phyloP scores from a whole-genome alignment of 2,888 invertebrate genomes.

The Drosophila nigricruria region DNA sequence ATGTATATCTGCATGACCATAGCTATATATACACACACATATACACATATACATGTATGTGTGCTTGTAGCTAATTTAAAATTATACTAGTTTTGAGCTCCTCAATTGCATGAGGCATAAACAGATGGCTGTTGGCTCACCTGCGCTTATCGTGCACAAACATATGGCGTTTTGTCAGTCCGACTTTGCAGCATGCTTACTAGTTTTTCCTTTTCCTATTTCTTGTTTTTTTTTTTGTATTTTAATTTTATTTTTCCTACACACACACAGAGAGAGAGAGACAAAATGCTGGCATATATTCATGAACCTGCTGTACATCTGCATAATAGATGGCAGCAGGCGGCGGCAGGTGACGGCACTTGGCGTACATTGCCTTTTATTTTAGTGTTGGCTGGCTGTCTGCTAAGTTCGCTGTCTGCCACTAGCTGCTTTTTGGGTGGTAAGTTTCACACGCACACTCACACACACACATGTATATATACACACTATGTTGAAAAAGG shows the following conservation, averaged over 20 bases:
- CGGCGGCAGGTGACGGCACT: conserved; percentile 75
- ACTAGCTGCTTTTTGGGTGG: conserved; percentile 64
- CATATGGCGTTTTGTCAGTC: conserved; percentile 78
- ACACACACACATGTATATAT: conserved; percentile 7
- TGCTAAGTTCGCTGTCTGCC: conserved; percentile 55
- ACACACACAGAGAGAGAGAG: conserved; percentile 28
- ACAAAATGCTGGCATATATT: conserved; percentile 77
- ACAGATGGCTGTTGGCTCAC: conserved; percentile 11
- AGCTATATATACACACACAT: too few relatives aligned
- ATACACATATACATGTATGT: not conserved
- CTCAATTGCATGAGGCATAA: conserved; percentile 32
- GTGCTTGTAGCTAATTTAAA: conserved; percentile 67
- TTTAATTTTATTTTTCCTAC: conserved; percentile 19
- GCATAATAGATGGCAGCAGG: conserved; percentile 76
- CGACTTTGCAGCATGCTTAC: conserved; percentile 50
- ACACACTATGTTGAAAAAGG: conserved; percentile 63
- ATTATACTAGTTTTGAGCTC: conserved; percentile 69
- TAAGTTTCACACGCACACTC: conserved; percentile 58
- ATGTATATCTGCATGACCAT: too few relatives aligned
- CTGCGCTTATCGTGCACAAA: conserved; percentile 68
- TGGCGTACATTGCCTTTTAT: conserved; percentile 78
- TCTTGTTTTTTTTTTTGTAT: conserved; percentile 24
- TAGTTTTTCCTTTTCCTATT: not conserved
- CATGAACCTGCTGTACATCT: conserved; percentile 79
- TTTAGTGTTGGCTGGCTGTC: conserved; percentile 66